A percentile compares a stretch with the other conserved stretches of the same genome.
phyloP scores from a whole-genome alignment of 2,797 vertebrate genomes.

The Neomorphus geoffroyi region DNA sequence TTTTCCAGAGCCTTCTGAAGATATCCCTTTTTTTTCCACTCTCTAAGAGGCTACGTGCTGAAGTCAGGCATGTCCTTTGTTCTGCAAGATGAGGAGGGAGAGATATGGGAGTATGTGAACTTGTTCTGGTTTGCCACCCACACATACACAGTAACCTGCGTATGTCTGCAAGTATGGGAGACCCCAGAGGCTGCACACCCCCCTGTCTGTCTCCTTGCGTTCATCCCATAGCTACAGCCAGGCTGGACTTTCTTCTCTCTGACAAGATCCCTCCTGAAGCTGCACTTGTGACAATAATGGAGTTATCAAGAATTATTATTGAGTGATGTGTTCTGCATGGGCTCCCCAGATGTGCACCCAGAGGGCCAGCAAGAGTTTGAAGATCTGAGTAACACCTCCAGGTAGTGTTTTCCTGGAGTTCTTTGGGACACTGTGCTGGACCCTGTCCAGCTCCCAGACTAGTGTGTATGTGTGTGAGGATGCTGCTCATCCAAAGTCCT shows the following conservation, averaged over 20 bases:
- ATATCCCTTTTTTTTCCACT: neutral
- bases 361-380: accelerated
- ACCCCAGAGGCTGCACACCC: neutral
- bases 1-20: neutral
- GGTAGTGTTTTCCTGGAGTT: neutral
- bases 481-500: neutral
- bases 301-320: neutral
- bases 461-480: accelerated
- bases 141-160: accelerated
- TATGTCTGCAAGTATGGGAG: accelerated
- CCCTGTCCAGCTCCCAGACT: neutral
- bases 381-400: neutral
- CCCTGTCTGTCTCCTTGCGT: neutral
- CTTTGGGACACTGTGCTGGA: accelerated
- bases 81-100: neutral
- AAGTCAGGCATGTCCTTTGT: neutral
- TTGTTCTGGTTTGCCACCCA: neutral
- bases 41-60: neutral
- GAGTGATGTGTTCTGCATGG: neutral
- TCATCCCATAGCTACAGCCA: neutral
- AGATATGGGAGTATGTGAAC: neutral
- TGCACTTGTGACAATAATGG: neutral
- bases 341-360: accelerated
- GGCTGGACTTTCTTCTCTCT: neutral
- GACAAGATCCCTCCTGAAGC: neutral